Conservation (phyloP, 2,888 invertebrate genomes). For the Didymodactylos carnosus region DNA sequence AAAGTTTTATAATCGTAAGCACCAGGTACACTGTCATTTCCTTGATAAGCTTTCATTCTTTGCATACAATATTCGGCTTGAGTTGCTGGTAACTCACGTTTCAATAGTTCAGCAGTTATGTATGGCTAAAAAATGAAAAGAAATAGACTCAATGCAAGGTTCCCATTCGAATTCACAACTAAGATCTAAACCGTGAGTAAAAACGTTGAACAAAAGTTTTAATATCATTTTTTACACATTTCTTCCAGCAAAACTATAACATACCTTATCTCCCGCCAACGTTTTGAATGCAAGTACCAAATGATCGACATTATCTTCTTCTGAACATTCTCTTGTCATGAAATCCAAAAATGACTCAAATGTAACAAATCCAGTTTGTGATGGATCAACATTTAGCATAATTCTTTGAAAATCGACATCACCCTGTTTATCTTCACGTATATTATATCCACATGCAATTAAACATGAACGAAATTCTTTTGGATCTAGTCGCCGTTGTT, state of each 20-base stretch:
- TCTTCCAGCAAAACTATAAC: not conserved
- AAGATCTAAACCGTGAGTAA: no score
- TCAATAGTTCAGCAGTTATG: slow-evolving; percentile 88
- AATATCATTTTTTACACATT: no score
- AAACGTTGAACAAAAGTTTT: no score
- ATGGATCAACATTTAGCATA: slow-evolving; percentile 84
- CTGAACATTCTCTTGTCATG: slow-evolving; percentile 94
- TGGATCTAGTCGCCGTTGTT: slow-evolving; percentile 57
- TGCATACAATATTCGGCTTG: slow-evolving; percentile 99
- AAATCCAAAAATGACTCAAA: slow-evolving; percentile 98
- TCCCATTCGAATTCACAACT: no score
- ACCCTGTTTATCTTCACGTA: slow-evolving; percentile 82
- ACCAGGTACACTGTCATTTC: slow-evolving; percentile 64
- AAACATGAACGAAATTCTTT: slow-evolving; percentile 96
- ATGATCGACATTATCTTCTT: slow-evolving; percentile 95
- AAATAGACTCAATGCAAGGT: not conserved
- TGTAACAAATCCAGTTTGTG: slow-evolving; percentile 80
- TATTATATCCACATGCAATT: slow-evolving; percentile 80
- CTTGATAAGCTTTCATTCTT: slow-evolving; percentile 91
- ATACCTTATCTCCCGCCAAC: slow-evolving; percentile 44
- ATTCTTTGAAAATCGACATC: slow-evolving; percentile 93
- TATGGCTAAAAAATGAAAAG: slow-evolving; percentile 50
- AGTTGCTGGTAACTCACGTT: slow-evolving; percentile 92
- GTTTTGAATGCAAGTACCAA: slow-evolving; percentile 97
- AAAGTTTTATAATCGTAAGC: slow-evolving; percentile 98